phyloP scores from a whole-genome alignment of 2,113 vertebrate species.

The Rhombomys opimus region DNA sequence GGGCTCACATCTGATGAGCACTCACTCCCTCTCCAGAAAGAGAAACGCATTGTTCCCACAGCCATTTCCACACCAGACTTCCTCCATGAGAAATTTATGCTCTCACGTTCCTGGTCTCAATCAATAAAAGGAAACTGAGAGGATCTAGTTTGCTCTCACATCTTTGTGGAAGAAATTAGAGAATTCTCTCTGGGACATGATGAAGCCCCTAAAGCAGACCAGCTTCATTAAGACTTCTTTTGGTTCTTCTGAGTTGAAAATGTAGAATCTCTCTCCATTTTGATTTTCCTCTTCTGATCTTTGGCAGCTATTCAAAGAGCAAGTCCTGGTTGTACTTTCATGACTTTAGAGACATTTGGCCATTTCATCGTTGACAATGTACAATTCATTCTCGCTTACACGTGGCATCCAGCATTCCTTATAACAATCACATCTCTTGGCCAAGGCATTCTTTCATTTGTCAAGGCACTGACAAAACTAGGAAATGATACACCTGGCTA shows the following conservation, averaged over 20 bases:
- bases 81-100: not conserved
- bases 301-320: not conserved
- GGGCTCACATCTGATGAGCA: too few species aligned
- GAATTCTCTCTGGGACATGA: not conserved
- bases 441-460: not conserved
- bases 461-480: not conserved
- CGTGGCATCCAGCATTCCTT: not conserved
- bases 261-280: not conserved
- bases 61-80: not conserved
- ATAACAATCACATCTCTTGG: not conserved
- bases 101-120: not conserved
- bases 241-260: not conserved
- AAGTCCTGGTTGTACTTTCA: not conserved
- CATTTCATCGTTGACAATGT: not conserved
- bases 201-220: not conserved
- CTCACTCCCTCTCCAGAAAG: not conserved
- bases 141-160: not conserved
- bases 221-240: not conserved
- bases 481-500: not conserved
- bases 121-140: not conserved
- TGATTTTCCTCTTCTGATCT: not conserved
- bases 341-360: not conserved
- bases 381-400: not conserved
- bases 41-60: not conserved
- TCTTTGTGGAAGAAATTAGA: not conserved